These are phyloP conservation scores for Drosophila kepulauana DNA, from an alignment of 1,140 invertebrate genomes.

Conservation along the genomic window DNA sequence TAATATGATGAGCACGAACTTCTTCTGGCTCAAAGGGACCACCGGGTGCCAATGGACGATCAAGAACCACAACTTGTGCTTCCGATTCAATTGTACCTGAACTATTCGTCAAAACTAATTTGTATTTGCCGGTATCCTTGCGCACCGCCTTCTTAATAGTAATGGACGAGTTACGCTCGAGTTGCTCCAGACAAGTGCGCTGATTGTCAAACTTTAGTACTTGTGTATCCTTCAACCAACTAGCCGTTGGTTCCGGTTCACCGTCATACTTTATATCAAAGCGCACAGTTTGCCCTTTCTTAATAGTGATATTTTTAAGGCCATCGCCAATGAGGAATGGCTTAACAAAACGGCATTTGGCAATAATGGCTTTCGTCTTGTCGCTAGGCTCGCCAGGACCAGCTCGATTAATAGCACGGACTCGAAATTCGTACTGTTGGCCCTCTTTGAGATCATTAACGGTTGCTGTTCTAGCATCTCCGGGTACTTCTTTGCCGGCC, in stretches of 20 bases:
- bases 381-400: conserved; percentile 98
- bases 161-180: conserved; percentile 95
- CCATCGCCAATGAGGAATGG: conserved; percentile 96
- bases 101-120: conserved; percentile 92
- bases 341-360: conserved; percentile 97
- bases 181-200: conserved; percentile 94
- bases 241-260: conserved; percentile 96
- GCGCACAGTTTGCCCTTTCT: conserved; percentile 96
- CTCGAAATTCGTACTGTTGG: conserved; percentile 97
- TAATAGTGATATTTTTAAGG: conserved; percentile 94
- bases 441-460: conserved; percentile 97
- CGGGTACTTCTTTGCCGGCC: conserved; percentile 91
- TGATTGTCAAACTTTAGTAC: conserved; percentile 89
- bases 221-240: conserved; percentile 91
- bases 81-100: conserved; percentile 93
- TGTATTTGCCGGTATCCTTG: conserved; percentile 96
- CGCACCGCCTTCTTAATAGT: conserved; percentile 94
- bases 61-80: conserved; percentile 95
- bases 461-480: conserved; percentile 90
- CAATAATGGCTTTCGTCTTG: conserved; percentile 96
- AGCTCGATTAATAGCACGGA: conserved; percentile 97
- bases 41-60: conserved; percentile 93
- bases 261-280: conserved; percentile 96
- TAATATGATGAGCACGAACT: conserved; percentile 95
- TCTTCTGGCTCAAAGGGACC: conserved; percentile 95